A percentile compares a stretch with the other conserved stretches of the same genome.
These are phyloP conservation scores for Euproctis similis DNA, from an alignment of 2,888 invertebrate species.

Conservation along the genomic window DNA sequence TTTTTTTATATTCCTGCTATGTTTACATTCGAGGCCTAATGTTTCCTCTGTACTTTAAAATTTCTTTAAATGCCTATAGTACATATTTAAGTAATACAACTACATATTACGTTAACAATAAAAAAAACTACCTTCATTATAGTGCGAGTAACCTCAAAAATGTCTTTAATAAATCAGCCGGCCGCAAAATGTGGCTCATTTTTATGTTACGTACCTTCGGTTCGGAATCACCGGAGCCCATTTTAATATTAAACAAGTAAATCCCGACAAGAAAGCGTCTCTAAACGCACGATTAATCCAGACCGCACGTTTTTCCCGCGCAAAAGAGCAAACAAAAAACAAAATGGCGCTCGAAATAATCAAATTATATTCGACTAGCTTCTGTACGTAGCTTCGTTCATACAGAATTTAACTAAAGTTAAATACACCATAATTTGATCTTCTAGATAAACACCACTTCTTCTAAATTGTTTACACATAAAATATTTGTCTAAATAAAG, in stretches of 20 bases:
- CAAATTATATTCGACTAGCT: constrained; percentile 52
- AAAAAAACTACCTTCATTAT: constrained; percentile 12
- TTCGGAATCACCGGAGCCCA: constrained; percentile 26
- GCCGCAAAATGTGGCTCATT: constrained; percentile 15
- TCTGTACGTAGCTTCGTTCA: too few species aligned
- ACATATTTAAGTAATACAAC: too few species aligned
- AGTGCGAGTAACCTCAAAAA: constrained; percentile 11
- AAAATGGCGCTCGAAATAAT: constrained; percentile 44
- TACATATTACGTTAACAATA: too few species aligned
- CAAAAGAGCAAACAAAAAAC: constrained; percentile 34
- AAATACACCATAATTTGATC: too few species aligned
- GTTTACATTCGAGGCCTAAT: too few species aligned
- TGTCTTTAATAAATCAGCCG: constrained; percentile 12
- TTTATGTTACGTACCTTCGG: constrained; percentile 14
- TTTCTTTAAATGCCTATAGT: too few species aligned
- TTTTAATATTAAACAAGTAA: constrained; percentile 31
- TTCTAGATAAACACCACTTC: too few species aligned
- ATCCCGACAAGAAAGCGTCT: constrained; percentile 26
- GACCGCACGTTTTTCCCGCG: constrained; percentile 21
- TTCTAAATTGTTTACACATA: too few species aligned
- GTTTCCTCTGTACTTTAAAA: too few species aligned
- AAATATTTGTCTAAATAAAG: too few species aligned
- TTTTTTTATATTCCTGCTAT: too few species aligned
- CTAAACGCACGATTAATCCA: constrained; percentile 38
- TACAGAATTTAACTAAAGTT: too few species aligned